A percentile compares a stretch with the other conserved stretches of the same genome.
phyloP scores from a whole-genome alignment of 2,888 invertebrate genomes.

The Stenodera caucasica region DNA sequence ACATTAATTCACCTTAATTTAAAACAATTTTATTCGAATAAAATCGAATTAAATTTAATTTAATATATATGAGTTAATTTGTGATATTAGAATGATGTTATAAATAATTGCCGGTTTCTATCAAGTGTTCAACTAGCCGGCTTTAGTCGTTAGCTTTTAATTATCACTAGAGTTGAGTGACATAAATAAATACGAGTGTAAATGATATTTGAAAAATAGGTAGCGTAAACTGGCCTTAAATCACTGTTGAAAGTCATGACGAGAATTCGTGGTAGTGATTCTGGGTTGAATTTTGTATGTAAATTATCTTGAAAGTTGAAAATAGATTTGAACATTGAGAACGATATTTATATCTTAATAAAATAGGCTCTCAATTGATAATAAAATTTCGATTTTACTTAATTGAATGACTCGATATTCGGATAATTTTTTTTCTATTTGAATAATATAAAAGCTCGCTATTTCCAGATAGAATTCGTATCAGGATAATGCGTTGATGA shows the following conservation, averaged over 20 bases:
- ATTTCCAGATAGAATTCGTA: slow-evolving; percentile 25
- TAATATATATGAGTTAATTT: too few species aligned
- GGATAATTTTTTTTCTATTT: not conserved
- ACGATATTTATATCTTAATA: slow-evolving; percentile 44
- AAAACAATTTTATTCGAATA: slow-evolving; percentile 5
- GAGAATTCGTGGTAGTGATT: slow-evolving; percentile 36
- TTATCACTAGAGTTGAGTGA: slow-evolving; percentile 16
- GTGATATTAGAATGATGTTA: not conserved
- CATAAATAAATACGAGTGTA: slow-evolving; percentile 18
- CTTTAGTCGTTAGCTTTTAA: slow-evolving; percentile 7
- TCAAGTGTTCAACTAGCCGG: not conserved
- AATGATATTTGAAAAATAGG: slow-evolving; percentile 26
- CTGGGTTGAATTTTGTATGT: slow-evolving; percentile 37
- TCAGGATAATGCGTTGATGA: slow-evolving; percentile 36
- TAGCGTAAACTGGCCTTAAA: slow-evolving; percentile 22
- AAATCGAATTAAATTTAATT: too few species aligned
- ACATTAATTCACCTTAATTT: not conserved
- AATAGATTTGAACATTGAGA: slow-evolving; percentile 30
- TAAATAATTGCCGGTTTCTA: not conserved
- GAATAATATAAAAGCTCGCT: slow-evolving; percentile 29
- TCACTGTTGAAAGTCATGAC: slow-evolving; percentile 29
- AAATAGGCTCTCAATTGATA: slow-evolving; percentile 37
- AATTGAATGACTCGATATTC: slow-evolving; percentile 21
- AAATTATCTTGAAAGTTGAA: slow-evolving; percentile 35
- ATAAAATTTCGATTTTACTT: slow-evolving; percentile 33